Evolutionary conservation across 37 sponge, comb jelly and placozoan genomes (phyloP), one percentile per base, ranked within the genome.

Genomic region (Oopsacas minuta): DNA sequence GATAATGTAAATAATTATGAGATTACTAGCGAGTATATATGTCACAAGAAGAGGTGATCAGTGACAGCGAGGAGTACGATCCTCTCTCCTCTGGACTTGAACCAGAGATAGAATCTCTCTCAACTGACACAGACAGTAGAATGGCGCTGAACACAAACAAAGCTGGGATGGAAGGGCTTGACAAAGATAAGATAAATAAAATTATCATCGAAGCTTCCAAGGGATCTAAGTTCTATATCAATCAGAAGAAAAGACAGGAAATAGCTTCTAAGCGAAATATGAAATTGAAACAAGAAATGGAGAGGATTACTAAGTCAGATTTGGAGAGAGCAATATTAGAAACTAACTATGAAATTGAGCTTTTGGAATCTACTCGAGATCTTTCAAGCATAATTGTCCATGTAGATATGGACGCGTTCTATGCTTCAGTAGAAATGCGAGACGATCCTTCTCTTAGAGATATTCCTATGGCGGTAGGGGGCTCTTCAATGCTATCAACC

Each of bases 391-490:
- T 91, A 52, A 90, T 97, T 0, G 99, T 97, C 39, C 99, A 97
- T 49, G 85, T 94, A 35, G 99, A 97, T 87, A 97, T 97, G 99
- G 99, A 97, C 86, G 95, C 95, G 20, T 97, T 97, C 84, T 97
- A 94, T 85, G 99, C 99, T 0, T 90, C 99, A 38, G 95, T 97
- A 1, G 99, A 97, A 38, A 97, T 94, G 89, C 91, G 92, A 53
- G 92, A 97, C 53, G 82, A 94, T 34, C 95, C 99, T 7, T 35
- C 35, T 25, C 84, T 94, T 83, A 81, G 52, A 28, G 90, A 91
- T 39, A 85, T 90, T 0, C 95, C 99, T 17, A 92, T 97, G 93
- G 95, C 99, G 10, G 99, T 97, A 0, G 99, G 95, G 17, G 85
- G 95, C 20, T 82, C 51, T 32, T 83, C 88, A 35, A 97, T 97